Base-by-base conservation (phyloP, 2,888 invertebrate genomes). In the Proisotoma minuta region DNA sequence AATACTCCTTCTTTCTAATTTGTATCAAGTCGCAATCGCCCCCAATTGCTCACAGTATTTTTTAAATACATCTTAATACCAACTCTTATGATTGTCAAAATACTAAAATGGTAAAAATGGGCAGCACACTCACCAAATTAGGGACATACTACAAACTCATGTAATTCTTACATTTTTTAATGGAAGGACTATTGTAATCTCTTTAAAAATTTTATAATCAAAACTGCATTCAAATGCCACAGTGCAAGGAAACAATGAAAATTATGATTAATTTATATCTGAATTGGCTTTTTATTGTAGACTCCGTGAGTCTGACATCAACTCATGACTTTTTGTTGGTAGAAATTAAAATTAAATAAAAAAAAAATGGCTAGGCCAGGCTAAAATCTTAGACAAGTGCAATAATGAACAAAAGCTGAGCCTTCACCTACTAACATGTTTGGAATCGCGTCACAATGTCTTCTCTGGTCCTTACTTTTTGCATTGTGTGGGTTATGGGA, bases 341-440 rank as follows among this genome's bases (percentile, higher is more conserved):
- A 23, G n/a, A 26, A 50, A 26, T 15, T n/a, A 43, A 43, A n/a
- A n/a, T n/a, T n/a, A n/a, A n/a, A n/a, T n/a, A n/a, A n/a, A n/a
- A n/a, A n/a, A n/a, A n/a, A n/a, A n/a, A n/a, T n/a, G n/a, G n/a
- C 4, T 50, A 26, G 20, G 24, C 15, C 50, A 15, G 50, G 4
- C 50, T 43, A n/a, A 43, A 43, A 43, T 43, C 8, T 34, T 34
- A 10, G 15, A 34, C 18, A 43, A 43, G 20, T 43, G 43, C 43
- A 43, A 43, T n/a, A 5, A 12, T n/a, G 47, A 26, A 52, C 12
- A 52, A 20, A 39, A 27, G 20, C 22, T 53, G 22, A 63, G 63
- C 63, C 63, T 63, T 63, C 63, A 63, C 63, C 63, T 60, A 63
- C 63, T 63, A 63, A 59, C 63, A 61, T 50, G 18, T 43, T 43